These are phyloP conservation scores for Arion vulgaris DNA, from an alignment of 1,140 invertebrate genomes.

Conservation along the genomic window DNA sequence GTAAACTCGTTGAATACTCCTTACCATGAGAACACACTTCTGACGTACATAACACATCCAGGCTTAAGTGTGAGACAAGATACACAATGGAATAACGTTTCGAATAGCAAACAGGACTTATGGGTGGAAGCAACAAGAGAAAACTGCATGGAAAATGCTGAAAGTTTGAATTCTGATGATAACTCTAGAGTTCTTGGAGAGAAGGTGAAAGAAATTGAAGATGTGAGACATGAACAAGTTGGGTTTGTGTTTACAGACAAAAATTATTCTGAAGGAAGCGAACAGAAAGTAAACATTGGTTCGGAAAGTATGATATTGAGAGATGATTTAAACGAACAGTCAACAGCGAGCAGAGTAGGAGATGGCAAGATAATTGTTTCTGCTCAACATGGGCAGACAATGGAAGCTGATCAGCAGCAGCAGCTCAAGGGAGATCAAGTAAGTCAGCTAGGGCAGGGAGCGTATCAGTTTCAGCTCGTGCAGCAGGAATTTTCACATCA, in stretches of 20 bases:
- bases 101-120: neutral
- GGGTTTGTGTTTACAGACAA: neutral
- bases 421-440: neutral
- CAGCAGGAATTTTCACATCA: neutral
- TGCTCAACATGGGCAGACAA: neutral
- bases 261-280: neutral
- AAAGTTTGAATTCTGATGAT: neutral
- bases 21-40: neutral
- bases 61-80: neutral
- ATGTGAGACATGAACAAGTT: neutral
- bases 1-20: neutral
- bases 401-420: neutral
- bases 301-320: neutral
- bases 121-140: neutral
- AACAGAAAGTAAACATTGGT: neutral
- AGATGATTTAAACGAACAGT: neutral
- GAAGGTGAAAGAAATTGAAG: neutral
- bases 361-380: neutral
- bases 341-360: neutral
- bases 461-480: neutral
- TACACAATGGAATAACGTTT: neutral
- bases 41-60: neutral
- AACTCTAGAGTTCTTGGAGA: neutral
- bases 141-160: neutral
- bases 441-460: neutral